Base-by-base conservation (phyloP, 1,140 invertebrate genomes). In the Aphidius gifuensis region DNA sequence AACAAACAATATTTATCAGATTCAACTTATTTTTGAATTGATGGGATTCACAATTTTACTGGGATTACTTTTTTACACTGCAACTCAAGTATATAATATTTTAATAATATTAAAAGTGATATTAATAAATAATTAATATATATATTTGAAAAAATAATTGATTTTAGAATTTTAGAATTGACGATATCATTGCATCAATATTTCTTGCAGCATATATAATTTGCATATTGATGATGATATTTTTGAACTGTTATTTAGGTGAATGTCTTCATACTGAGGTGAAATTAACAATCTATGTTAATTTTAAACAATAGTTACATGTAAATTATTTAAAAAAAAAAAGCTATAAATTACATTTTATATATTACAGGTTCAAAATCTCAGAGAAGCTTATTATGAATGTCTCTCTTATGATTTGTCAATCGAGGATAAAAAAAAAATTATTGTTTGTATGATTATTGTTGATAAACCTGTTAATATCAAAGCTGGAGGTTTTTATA, bases 361-460 rank as follows among this genome's bases (percentile, higher is more conserved):
- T 44, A 44, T 6, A 44, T 44, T 44, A 3, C 38, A 60, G 58
- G 32, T 16, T 0, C 3, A 42, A 11, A 50, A 42, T 6, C 60
- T 64, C 8, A 9, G 45, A 6, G 32, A 58, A 7, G 60, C 64
- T 6, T 65, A 47, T 43, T 65, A 56, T 9, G n/a, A 61, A 9
- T 59, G 56, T 21, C n/a, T 49, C 9, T 65, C 56, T 60, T 58
- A 58, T 7, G 45, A 62, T 9, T 38, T 65, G 16, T 43, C 64
- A 32, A 5, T 42, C 3, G 5, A 9, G 11, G 16, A 49, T 23
- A 9, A 58, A 21, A 59, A 54, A 62, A n/a, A 32, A 4, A 53
- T 65, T 4, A 53, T 62, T 21, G 62, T 58, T 32, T 59, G 60
- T 9, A 62, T 62, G 56, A 62, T 54, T 6, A 5, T 16, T 3